Base-by-base conservation (phyloP, 2,888 invertebrate genomes). In the Dryobota labecula region DNA sequence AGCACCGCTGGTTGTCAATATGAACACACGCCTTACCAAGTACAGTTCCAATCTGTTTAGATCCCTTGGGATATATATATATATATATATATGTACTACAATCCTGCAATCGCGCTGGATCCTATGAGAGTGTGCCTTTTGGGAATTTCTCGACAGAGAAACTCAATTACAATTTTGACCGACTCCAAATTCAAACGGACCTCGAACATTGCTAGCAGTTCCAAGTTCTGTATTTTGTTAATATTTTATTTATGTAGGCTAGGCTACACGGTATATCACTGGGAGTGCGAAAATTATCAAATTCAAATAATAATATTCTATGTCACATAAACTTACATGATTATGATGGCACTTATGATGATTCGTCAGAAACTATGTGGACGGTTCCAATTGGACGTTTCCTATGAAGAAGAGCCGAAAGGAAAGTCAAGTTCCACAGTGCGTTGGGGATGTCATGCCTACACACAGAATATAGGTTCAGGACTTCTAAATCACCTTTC, bases 131-230 rank as follows among this genome's bases (percentile, higher is more conserved):
- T 5, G 9, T 27, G 54, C 38, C 33, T 63, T 54, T 33, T 41
- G 75, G 18, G 74, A 74, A 54, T 74, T 63, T 41, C 9, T 13
- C 1, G 15, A 24, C 53, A 63, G 9, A 41, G 30, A 63, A 74
- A 72, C 27, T 36, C 41, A 36, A 70, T 71, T 49, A 71, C 33
- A 27, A 11, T 41, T 54, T 49, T 56, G 33, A 47, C 13, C 41
- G 36, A 68, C 2, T 38, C 20, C n/a, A 15, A 53, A 53, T 18
- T 73, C 38, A 53, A 61, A 73, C 20, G 15, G 2, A 30, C 24
- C 13, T 43, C n/a, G 33, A 24, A 43, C 15, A 18, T 43, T 36
- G 13, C 41, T 41, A 41, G 15, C 9, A 4, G 27, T 30, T 47
- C 15, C 2, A 33, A 43, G 24, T 27, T 3, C 8, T 27, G 6